Percentiles rank a stretch among this genome's conserved stretches.
phyloP scores from a whole-genome alignment of 2,888 invertebrate genomes.

The Catocala sponsa region DNA sequence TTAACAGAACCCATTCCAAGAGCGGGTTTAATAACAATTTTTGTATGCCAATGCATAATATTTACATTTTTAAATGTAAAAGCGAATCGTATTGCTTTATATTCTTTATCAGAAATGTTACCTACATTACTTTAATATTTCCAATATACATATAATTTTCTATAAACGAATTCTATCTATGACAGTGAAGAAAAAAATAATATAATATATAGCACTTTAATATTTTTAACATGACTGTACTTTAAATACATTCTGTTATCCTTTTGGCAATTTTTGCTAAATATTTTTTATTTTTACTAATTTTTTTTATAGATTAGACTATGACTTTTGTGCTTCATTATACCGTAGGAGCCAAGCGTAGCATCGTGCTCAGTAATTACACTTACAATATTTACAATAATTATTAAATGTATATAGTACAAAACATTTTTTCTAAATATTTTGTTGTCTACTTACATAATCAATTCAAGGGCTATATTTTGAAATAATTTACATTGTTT shows the following conservation, averaged over 20 bases:
- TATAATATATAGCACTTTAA: conserved; percentile 27
- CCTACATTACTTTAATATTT: conserved; percentile 48
- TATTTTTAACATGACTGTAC: conserved; percentile 51
- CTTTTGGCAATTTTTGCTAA: conserved; percentile 58
- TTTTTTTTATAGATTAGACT: conserved; percentile 39
- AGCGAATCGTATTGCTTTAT: conserved; percentile 81
- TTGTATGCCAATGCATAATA: conserved; percentile 59
- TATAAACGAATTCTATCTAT: conserved; percentile 44
- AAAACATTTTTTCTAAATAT: conserved; percentile 77
- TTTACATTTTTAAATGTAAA: conserved; percentile 62
- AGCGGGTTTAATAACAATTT: conserved; percentile 57
- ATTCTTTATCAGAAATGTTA: conserved; percentile 42
- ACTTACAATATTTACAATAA: conserved; percentile 59
- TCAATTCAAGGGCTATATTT: conserved; percentile 61
- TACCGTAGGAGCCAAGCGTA: conserved; percentile 71
- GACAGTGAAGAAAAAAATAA: conserved; percentile 32
- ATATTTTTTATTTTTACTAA: conserved; percentile 39
- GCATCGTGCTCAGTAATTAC: conserved; percentile 63
- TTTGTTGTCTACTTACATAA: conserved; percentile 73
- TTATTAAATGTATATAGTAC: conserved; percentile 67
- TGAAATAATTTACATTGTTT: conserved; percentile 49
- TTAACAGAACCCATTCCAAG: conserved; percentile 62
- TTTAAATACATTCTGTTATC: conserved; percentile 41
- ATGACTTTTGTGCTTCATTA: conserved; percentile 51
- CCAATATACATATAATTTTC: conserved; percentile 53